Conservation (phyloP, 2,113 vertebrate species). For the Cololabis saira region DNA sequence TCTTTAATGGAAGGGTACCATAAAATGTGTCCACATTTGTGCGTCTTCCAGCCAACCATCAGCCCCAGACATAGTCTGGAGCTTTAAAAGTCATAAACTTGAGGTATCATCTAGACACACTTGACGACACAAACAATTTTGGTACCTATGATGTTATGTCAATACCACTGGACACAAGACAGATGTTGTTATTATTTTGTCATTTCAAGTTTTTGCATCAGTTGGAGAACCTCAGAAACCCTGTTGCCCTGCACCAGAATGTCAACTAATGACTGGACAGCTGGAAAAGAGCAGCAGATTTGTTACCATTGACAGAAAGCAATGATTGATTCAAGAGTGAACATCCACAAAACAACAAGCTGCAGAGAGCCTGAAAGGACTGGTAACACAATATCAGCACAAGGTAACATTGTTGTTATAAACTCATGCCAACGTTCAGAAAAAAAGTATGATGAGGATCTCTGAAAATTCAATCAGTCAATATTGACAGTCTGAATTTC, state of each 20-base stretch:
- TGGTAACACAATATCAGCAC: slow-evolving; percentile 12
- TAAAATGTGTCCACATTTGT: slow-evolving; percentile 24
- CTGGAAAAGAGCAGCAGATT: slow-evolving; percentile 75
- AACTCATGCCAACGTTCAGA: neutral
- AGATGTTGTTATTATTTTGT: slow-evolving; percentile 97
- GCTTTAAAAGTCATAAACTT: slow-evolving; percentile 79
- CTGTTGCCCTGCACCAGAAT: slow-evolving; percentile 82
- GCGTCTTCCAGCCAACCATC: slow-evolving; percentile 52
- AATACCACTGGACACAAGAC: slow-evolving; percentile 94
- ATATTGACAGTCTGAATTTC: neutral
- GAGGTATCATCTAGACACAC: slow-evolving; percentile 90
- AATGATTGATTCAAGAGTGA: slow-evolving; percentile 75
- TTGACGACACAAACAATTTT: slow-evolving; percentile 96
- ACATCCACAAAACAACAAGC: slow-evolving; percentile 42
- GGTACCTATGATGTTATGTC: slow-evolving; percentile 90
- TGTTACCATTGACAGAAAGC: slow-evolving; percentile 75
- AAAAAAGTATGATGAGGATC: neutral
- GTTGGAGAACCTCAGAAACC: slow-evolving; percentile 85
- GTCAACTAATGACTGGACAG: slow-evolving; percentile 76
- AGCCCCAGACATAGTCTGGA: slow-evolving; percentile 71
- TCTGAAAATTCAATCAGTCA: no score
- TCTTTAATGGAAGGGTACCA: neutral
- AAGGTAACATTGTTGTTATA: slow-evolving; percentile 13
- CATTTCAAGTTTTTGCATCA: slow-evolving; percentile 88
- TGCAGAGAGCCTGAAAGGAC: slow-evolving; percentile 38